A percentile compares a stretch with the other conserved stretches of the same genome.
phyloP scores from a whole-genome alignment of 1,140 invertebrate species.

The Samia ricini region DNA sequence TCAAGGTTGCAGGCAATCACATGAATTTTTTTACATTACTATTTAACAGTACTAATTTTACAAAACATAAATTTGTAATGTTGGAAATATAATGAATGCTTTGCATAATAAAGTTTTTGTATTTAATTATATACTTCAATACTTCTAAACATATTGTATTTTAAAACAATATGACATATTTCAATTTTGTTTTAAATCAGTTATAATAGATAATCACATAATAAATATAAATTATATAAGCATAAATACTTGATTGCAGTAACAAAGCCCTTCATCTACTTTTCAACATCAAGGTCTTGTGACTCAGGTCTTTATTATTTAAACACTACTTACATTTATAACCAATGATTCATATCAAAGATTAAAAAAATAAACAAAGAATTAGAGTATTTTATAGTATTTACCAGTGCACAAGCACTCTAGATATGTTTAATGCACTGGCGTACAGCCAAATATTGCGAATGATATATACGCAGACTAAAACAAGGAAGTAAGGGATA shows the following conservation, averaged over 20 bases:
- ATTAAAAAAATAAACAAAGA: constrained; percentile 43
- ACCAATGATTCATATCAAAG: constrained; percentile 38
- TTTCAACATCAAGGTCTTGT: constrained; percentile 3
- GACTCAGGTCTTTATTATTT: constrained; percentile 6
- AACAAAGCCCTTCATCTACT: constrained; percentile 2
- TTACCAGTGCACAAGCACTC: constrained; percentile 20
- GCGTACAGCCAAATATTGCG: constrained; percentile 48
- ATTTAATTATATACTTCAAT: too few relatives aligned
- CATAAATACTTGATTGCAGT: background rate
- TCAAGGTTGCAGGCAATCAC: background rate
- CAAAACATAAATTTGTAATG: background rate
- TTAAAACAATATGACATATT: too few relatives aligned
- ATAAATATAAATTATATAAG: background rate
- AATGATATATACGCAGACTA: constrained; percentile 30
- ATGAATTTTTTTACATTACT: background rate
- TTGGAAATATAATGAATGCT: background rate
- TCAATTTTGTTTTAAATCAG: too few relatives aligned
- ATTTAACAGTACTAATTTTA: background rate
- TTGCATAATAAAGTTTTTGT: too few relatives aligned
- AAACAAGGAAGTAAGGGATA: constrained; percentile 38
- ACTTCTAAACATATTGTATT: too few relatives aligned
- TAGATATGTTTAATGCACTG: constrained; percentile 41
- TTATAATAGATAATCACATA: background rate
- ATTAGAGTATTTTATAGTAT: constrained; percentile 26
- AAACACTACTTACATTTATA: constrained; percentile 3